Base-by-base conservation (phyloP, 2,797 vertebrate genomes). In the Gallinago solitaria region DNA sequence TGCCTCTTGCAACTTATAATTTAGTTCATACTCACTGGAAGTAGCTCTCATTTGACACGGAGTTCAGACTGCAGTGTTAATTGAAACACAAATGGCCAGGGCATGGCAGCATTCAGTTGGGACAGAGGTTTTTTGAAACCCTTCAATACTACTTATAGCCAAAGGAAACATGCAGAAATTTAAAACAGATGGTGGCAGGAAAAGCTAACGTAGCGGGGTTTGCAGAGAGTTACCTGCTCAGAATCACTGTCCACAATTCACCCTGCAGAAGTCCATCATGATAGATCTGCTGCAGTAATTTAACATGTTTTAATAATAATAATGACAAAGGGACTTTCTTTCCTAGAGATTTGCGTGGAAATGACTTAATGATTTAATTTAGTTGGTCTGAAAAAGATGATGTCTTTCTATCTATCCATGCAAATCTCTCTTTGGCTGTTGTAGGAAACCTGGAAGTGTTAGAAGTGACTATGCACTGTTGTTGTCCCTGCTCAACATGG, bases 81-180 rank as follows among this genome's bases (percentile, higher is more conserved):
- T 39, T 91, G 90, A 96, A 96, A 89, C 28, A 35, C 74, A 74
- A 76, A 93, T 37, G 18, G 54, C 23, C 63, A 93, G 83, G 50
- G 60, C 79, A 73, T n/a, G 50, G 80, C 81, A 95, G n/a, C 87
- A 85, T 82, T 87, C 93, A 82, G 48, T 9, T 85, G 65, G 76
- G 50, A 93, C 78, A 64, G 45, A 35, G 61, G 11, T 61, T 47
- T 67, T 77, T 53, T 61, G 41, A 86, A 90, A 50, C 28, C 24
- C 45, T 86, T 71, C 16, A 17, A 1, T 41, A 19, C 39, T 43
- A 20, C 53, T 85, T n/a, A 20, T 1, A 90, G 45, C 25, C 48
- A 27, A 90, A 81, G 70, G 65, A 85, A 90, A 71, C 3, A 9
- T 1, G 25, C 17, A 68, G 53, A 74, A 11, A 70, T 74, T 63